A percentile compares a stretch with the other conserved stretches of the same genome.
Evolutionary conservation across 2,797 vertebrate genomes (phyloP).

Genomic region (Cottoperca gobio): DNA sequence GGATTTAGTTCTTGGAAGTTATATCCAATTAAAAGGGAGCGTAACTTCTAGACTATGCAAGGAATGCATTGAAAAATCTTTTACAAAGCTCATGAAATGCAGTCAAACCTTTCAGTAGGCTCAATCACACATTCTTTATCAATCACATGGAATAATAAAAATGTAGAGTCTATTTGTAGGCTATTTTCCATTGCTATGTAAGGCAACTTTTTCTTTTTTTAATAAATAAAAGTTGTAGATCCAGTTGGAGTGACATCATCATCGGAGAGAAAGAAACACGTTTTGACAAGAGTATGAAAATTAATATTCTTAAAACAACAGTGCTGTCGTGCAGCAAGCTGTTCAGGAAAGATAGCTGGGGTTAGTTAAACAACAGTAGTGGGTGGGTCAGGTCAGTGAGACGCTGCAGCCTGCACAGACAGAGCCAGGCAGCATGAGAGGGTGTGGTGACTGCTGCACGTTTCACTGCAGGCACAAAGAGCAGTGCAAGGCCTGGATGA

Average conservation of each 20-base stretch:
- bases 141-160: not conserved
- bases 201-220: too few relatives aligned
- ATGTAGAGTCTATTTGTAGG: not conserved
- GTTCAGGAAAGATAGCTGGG: conserved; percentile 70
- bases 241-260: not conserved
- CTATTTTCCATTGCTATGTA: not conserved
- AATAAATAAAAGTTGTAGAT: not conserved
- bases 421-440: conserved; percentile 50
- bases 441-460: conserved; percentile 60
- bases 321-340: conserved; percentile 51
- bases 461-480: conserved; percentile 27
- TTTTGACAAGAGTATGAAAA: conserved; percentile 16
- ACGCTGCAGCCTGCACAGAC: conserved; percentile 50
- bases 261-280: not conserved
- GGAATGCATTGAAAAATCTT: conserved; percentile 39
- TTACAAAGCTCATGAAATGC: conserved; percentile 27
- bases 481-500: conserved; percentile 22
- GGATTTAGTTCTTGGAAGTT: conserved; percentile 9
- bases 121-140: conserved; percentile 10
- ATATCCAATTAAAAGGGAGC: conserved; percentile 14
- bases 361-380: conserved; percentile 59
- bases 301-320: conserved; percentile 49
- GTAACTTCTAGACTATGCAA: conserved; percentile 18
- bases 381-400: conserved; percentile 62
- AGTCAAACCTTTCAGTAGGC: conserved; percentile 7